phyloP scores from a whole-genome alignment of 2,888 invertebrate genomes.

The Globia sparganii region DNA sequence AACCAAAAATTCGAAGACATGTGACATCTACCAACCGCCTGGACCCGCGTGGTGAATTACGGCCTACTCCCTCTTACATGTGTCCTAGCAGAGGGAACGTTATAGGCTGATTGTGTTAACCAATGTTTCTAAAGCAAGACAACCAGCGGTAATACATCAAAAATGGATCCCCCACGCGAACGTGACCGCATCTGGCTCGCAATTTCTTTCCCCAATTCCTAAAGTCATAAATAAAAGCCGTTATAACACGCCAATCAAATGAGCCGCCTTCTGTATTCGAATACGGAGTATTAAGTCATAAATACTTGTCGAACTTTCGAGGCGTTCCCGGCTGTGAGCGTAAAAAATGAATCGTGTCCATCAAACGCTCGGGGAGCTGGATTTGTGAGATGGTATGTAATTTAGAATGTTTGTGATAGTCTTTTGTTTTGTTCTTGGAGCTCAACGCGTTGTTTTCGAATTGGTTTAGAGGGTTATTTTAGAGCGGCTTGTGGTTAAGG shows the following conservation, averaged over 20 bases:
- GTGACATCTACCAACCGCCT: not conserved
- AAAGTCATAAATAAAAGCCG: conserved; percentile 58
- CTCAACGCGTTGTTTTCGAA: not conserved
- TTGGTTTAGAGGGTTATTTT: not conserved
- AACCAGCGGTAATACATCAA: not conserved
- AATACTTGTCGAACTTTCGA: conserved; percentile 49
- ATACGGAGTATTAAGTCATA: conserved; percentile 57
- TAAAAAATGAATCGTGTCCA: conserved; percentile 51
- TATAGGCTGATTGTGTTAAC: not conserved
- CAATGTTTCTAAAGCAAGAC: not conserved
- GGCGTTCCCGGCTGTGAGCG: conserved; percentile 6
- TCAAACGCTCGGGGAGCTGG: conserved; percentile 29
- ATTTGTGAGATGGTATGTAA: conserved; percentile 15
- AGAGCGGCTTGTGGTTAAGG: too few species aligned
- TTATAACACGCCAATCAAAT: conserved; percentile 52
- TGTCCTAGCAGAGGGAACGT: not conserved
- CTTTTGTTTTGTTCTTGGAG: conserved; percentile 7
- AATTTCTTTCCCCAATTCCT: conserved; percentile 7
- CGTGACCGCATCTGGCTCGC: conserved; percentile 8
- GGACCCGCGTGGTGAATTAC: not conserved
- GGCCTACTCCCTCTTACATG: not conserved
- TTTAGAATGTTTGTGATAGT: not conserved
- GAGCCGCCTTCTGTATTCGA: conserved; percentile 47
- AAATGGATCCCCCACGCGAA: not conserved
- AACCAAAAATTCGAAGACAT: not conserved